Percentiles rank a stretch among this genome's conserved stretches.
Conservation (phyloP, 2,113 vertebrate genomes). For the Dasypus novemcinctus region DNA sequence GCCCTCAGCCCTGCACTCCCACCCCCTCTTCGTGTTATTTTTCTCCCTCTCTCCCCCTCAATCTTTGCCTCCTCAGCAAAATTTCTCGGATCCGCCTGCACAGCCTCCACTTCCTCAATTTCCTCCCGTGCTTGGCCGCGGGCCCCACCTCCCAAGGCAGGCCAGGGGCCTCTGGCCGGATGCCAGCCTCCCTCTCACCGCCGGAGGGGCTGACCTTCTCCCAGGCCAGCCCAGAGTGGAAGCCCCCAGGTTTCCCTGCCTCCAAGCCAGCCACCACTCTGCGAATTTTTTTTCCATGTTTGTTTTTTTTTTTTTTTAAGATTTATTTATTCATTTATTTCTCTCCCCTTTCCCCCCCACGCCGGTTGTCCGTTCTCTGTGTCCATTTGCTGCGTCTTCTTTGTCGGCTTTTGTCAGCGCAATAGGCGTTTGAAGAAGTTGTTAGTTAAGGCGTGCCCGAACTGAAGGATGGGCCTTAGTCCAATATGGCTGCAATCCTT, state of each 20-base stretch:
- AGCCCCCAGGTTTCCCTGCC: background rate
- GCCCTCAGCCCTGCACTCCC: background rate
- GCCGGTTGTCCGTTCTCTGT: no score
- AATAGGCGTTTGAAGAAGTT: no score
- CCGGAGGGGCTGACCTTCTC: background rate
- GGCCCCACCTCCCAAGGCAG: background rate
- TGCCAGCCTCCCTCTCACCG: no score
- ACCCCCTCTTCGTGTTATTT: background rate
- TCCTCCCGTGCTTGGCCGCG: background rate
- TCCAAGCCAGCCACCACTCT: background rate
- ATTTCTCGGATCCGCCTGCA: background rate
- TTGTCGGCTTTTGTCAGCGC: no score
- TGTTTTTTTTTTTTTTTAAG: no score
- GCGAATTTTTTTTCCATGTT: background rate
- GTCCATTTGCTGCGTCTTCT: no score
- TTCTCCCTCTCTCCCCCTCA: background rate
- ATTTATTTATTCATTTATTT: no score
- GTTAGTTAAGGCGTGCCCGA: no score
- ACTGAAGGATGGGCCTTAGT: no score
- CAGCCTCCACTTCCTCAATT: slow-evolving; percentile 9
- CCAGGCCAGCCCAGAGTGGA: fast-evolving
- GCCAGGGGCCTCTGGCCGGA: background rate
- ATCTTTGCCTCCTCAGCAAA: slow-evolving; percentile 55
- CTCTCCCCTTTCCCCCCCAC: no score
- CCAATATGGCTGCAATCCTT: no score